Evolutionary conservation across 2,797 vertebrate genomes (phyloP).

Genomic region (Megaceryle alcyon): DNA sequence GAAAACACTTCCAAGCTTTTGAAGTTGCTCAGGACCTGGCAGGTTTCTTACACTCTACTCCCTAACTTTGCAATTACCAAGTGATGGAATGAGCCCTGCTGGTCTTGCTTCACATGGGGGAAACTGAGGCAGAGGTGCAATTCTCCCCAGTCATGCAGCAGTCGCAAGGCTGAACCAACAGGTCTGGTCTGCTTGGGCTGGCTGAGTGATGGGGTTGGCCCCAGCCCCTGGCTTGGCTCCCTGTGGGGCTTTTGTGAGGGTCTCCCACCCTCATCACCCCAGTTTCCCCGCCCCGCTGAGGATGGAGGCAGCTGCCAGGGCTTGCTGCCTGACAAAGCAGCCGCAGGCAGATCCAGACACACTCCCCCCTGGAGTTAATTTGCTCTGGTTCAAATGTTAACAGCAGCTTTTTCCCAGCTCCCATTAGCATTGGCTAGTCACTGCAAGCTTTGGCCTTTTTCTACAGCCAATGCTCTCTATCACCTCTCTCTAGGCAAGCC

Average conservation of each 20-base stretch:
- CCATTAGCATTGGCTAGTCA: neutral
- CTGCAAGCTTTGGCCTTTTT: neutral
- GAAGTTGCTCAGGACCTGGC: neutral
- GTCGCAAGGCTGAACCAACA: neutral
- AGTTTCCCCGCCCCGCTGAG: accelerated
- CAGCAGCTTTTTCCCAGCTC: neutral
- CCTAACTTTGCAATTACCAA: neutral
- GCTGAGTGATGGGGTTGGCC: accelerated
- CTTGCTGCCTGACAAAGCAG: neutral
- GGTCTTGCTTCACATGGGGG: neutral
- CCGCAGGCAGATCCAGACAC: accelerated
- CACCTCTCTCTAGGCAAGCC: neutral
- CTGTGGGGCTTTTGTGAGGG: accelerated
- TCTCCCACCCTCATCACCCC: neutral
- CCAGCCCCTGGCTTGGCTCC: neutral
- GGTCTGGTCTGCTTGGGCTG: neutral
- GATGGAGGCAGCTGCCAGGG: neutral
- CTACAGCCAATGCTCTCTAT: neutral
- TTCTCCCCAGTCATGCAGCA: neutral
- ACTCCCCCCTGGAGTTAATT: neutral
- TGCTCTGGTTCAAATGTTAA: neutral
- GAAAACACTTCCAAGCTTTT: neutral
- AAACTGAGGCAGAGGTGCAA: neutral
- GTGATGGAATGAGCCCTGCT: too few relatives aligned
- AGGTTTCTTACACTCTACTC: neutral